Percentiles rank a stretch among this genome's conserved stretches.
These are phyloP conservation scores for Sinocyclocheilus anshuiensis DNA, from an alignment of 2,113 vertebrate genomes.

Conservation along the genomic window DNA sequence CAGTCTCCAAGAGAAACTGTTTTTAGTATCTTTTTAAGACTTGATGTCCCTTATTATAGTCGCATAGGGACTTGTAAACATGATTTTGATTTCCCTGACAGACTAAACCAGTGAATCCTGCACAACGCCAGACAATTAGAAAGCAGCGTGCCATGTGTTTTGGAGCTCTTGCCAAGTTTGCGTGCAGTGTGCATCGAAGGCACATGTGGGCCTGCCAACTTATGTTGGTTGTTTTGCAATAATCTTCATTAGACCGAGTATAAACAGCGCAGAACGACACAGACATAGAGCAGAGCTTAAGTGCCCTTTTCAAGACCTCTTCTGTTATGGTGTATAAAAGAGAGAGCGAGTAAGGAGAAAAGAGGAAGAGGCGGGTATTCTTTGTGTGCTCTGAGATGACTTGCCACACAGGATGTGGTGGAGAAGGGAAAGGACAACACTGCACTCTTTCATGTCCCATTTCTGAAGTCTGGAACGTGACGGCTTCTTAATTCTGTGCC, in stretches of 20 bases:
- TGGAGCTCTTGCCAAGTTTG: conserved; percentile 29
- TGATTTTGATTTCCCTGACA: not conserved
- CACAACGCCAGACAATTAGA: not conserved
- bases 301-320: conserved; percentile 42
- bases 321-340: conserved; percentile 35
- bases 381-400: conserved; percentile 63
- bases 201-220: conserved; percentile 30
- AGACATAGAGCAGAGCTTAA: conserved; percentile 28
- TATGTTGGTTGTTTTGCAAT: conserved; percentile 54
- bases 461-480: conserved; percentile 43
- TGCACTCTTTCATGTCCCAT: conserved; percentile 55
- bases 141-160: not conserved
- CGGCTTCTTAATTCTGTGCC: conserved; percentile 1
- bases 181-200: conserved; percentile 49
- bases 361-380: conserved; percentile 43
- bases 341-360: conserved; percentile 31
- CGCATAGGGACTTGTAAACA: not conserved
- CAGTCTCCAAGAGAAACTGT: not conserved
- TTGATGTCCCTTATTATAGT: not conserved
- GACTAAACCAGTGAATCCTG: not conserved
- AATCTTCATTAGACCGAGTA: conserved; percentile 43
- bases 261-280: conserved; percentile 28
- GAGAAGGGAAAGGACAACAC: conserved; percentile 62
- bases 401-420: conserved; percentile 75
- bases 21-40: not conserved